Evolutionary conservation across 2,888 invertebrate species (phyloP).

Genomic region (Eupithecia exiguata): DNA sequence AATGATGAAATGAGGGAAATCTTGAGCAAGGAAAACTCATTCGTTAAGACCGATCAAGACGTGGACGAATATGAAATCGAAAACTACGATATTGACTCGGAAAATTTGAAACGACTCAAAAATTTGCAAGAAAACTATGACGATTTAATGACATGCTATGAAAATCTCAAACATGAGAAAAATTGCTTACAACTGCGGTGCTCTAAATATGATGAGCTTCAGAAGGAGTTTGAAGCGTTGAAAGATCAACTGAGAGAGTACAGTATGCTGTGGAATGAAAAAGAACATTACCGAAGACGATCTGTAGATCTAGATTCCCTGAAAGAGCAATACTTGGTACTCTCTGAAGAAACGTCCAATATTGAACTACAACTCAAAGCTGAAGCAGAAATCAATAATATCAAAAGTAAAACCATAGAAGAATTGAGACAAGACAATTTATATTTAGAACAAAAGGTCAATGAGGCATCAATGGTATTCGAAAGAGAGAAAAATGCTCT

Average conservation of each 20-base stretch:
- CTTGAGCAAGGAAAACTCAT: slow-evolving; percentile 59
- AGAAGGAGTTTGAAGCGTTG: slow-evolving; percentile 64
- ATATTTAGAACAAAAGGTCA: slow-evolving; percentile 65
- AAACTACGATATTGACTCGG: slow-evolving; percentile 61
- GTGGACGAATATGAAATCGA: slow-evolving; percentile 51
- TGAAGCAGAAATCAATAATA: slow-evolving; percentile 71
- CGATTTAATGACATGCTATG: slow-evolving; percentile 70
- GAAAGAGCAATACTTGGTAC: slow-evolving; percentile 70
- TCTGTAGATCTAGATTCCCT: slow-evolving; percentile 69
- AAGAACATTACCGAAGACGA: slow-evolving; percentile 71
- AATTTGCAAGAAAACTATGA: slow-evolving; percentile 71
- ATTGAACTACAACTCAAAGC: slow-evolving; percentile 72
- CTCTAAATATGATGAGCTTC: slow-evolving; percentile 65
- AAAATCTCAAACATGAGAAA: slow-evolving; percentile 70
- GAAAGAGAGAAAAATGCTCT: slow-evolving; percentile 80
- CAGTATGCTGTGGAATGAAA: slow-evolving; percentile 72
- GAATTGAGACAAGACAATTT: slow-evolving; percentile 67
- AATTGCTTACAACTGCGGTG: slow-evolving; percentile 61
- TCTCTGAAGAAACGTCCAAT: slow-evolving; percentile 70
- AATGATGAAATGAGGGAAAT: slow-evolving; percentile 77
- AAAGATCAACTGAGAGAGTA: slow-evolving; percentile 67
- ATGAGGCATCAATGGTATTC: slow-evolving; percentile 60
- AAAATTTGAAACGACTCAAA: slow-evolving; percentile 70
- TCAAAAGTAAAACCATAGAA: slow-evolving; percentile 64
- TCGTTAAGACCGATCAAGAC: slow-evolving; percentile 48